phyloP scores from a whole-genome alignment of 2,797 vertebrate species.

The Rhinophrynus dorsalis region DNA sequence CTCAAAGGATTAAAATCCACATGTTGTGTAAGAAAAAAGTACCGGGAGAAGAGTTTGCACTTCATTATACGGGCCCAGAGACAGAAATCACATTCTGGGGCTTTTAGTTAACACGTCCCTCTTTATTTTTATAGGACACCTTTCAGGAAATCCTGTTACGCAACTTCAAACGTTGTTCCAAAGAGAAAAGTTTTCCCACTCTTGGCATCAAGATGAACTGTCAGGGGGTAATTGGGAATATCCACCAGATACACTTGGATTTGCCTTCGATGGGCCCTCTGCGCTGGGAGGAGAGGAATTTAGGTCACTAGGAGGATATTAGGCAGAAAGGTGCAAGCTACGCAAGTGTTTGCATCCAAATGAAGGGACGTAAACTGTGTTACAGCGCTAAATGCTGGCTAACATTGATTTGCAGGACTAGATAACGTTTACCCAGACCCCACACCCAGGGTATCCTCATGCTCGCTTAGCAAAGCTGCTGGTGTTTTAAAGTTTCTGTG shows the following conservation, averaged over 20 bases:
- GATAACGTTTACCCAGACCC: slow-evolving; percentile 30
- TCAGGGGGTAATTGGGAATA: slow-evolving; percentile 34
- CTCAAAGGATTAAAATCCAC: too few relatives aligned
- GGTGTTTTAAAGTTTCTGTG: neutral
- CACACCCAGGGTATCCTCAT: neutral
- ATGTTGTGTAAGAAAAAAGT: too few relatives aligned
- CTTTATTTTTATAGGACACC: slow-evolving; percentile 20
- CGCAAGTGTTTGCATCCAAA: slow-evolving; percentile 19
- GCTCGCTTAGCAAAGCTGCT: slow-evolving; percentile 4
- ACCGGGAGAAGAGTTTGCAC: too few relatives aligned
- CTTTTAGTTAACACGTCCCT: slow-evolving; percentile 1
- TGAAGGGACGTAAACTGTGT: slow-evolving; percentile 37
- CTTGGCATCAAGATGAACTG: slow-evolving; percentile 36
- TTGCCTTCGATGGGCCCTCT: neutral
- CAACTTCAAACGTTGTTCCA: neutral
- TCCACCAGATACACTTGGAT: slow-evolving; percentile 9
- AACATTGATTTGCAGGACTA: slow-evolving; percentile 26
- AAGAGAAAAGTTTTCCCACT: slow-evolving; percentile 12
- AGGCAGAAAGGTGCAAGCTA: neutral
- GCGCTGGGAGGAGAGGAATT: slow-evolving; percentile 1
- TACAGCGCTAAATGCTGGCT: slow-evolving; percentile 22
- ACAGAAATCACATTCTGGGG: too few relatives aligned
- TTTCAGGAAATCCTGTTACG: neutral
- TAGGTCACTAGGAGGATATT: slow-evolving; percentile 11
- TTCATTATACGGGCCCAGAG: too few relatives aligned